Conservation (phyloP, 2,113 vertebrate genomes). For the Chunga burmeisteri region DNA sequence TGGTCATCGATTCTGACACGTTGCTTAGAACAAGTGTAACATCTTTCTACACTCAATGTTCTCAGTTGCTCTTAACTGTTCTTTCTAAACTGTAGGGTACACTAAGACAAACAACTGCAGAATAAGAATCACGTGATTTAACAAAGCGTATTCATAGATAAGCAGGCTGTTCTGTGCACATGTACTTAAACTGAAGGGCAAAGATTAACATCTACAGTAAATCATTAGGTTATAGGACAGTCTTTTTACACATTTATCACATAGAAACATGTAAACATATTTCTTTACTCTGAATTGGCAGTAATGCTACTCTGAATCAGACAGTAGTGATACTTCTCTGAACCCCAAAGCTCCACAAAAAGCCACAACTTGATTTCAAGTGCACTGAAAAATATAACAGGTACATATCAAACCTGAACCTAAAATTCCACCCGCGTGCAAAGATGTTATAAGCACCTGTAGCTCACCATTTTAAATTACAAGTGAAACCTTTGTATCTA, state of each 20-base stretch:
- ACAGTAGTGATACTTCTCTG: fast-evolving
- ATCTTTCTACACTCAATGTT: not conserved
- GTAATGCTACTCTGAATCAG: not conserved
- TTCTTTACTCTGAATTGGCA: not conserved
- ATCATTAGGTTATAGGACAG: not conserved
- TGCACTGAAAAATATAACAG: not conserved
- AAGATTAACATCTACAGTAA: not conserved
- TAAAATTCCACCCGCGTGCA: not conserved
- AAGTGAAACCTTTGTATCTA: not conserved
- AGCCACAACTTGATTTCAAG: not conserved
- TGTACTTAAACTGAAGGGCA: not conserved
- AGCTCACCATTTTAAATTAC: not conserved
- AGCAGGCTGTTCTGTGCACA: not conserved
- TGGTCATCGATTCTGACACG: not conserved
- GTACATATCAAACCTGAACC: not conserved
- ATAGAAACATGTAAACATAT: not conserved
- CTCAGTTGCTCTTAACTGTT: not conserved
- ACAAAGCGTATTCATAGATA: not conserved
- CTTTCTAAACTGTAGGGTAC: not conserved
- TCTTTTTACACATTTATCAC: not conserved
- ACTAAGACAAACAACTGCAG: not conserved
- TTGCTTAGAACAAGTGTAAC: not conserved
- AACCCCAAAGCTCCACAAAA: not conserved
- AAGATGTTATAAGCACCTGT: not conserved
- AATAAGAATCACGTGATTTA: not conserved